A percentile compares a stretch with the other conserved stretches of the same genome.
phyloP scores from a whole-genome alignment of 1,140 invertebrate species.

The Penaeus chinensis region DNA sequence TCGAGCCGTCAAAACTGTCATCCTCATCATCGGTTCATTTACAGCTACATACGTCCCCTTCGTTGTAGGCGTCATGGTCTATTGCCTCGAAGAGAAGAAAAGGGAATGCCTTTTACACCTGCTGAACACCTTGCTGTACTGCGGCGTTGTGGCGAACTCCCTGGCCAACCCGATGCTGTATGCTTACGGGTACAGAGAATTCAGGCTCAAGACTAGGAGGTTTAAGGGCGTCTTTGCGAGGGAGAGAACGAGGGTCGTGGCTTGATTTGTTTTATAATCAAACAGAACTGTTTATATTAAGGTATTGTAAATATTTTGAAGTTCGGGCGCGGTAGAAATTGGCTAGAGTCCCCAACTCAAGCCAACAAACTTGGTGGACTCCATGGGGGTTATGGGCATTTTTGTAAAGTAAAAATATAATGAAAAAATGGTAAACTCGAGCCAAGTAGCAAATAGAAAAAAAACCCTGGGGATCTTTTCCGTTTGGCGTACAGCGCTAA shows the following conservation, averaged over 20 bases:
- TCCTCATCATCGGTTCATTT: slow-evolving; percentile 49
- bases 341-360: too few species aligned
- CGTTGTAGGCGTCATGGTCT: slow-evolving; percentile 47
- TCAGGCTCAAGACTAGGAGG: slow-evolving; percentile 34
- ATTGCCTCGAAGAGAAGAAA: slow-evolving; percentile 39
- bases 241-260: background rate
- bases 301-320: too few species aligned
- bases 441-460: too few species aligned
- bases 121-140: slow-evolving; percentile 51
- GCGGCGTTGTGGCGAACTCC: slow-evolving; percentile 52
- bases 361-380: too few species aligned
- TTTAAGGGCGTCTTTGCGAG: slow-evolving; percentile 54
- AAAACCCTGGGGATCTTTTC: too few species aligned
- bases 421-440: too few species aligned
- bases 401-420: too few species aligned
- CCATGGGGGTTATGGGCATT: too few species aligned
- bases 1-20: slow-evolving; percentile 47
- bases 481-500: too few species aligned
- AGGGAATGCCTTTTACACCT: slow-evolving; percentile 37
- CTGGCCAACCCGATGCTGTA: slow-evolving; percentile 53
- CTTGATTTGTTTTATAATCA: background rate
- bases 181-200: slow-evolving; percentile 54
- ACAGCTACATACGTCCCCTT: slow-evolving; percentile 54
- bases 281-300: too few species aligned
- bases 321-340: too few species aligned